Percentiles rank a stretch among this genome's conserved stretches.
Conservation (phyloP, 2,797 vertebrate genomes). For the Arctocebus calabarensis region DNA sequence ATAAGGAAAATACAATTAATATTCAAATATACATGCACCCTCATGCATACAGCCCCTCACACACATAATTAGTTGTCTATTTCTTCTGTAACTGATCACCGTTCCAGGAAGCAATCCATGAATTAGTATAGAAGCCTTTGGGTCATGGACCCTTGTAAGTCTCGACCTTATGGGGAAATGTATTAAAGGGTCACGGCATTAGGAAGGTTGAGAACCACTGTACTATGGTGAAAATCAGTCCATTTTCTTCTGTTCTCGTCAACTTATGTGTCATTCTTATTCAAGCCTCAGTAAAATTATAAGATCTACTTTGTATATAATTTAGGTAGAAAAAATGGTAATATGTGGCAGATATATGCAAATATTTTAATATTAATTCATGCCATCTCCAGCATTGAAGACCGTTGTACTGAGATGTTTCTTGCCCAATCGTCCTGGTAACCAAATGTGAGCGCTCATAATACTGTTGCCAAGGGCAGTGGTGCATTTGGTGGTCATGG, state of each 20-base stretch:
- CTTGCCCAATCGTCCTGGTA: constrained; percentile 47
- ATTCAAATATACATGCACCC: background rate
- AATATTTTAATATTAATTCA: background rate
- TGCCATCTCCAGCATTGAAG: background rate
- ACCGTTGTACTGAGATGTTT: background rate
- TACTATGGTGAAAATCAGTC: background rate
- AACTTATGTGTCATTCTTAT: background rate
- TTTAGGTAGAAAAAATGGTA: background rate
- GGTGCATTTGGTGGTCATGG: constrained; percentile 49
- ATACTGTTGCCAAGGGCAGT: constrained; percentile 49
- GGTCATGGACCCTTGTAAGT: too few relatives aligned
- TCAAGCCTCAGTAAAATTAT: background rate
- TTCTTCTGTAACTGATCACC: background rate
- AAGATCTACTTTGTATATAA: background rate
- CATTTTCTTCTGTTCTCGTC: background rate
- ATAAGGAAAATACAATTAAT: background rate
- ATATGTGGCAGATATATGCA: background rate
- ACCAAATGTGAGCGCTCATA: constrained; percentile 45
- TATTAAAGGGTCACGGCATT: too few relatives aligned
- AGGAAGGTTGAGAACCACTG: too few relatives aligned
- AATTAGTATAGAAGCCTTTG: background rate
- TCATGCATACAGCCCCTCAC: too few relatives aligned
- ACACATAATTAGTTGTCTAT: too few relatives aligned
- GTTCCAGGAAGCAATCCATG: background rate
- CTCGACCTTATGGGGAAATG: too few relatives aligned